These are phyloP conservation scores for Malthinus flaveolus DNA, from an alignment of 2,888 invertebrate species.

Conservation along the genomic window DNA sequence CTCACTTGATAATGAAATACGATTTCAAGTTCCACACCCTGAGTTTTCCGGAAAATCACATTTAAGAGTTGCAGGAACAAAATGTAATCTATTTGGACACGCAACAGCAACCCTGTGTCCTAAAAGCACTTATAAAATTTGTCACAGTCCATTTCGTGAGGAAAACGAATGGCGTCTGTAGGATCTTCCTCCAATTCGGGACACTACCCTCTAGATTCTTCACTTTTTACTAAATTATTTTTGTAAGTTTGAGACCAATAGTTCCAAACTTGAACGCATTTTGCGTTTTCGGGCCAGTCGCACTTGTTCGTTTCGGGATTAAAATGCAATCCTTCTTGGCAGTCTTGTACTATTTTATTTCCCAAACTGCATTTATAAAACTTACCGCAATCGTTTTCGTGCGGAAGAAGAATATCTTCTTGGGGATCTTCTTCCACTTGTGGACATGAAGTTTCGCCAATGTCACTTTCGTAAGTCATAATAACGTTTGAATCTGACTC, in stretches of 20 bases:
- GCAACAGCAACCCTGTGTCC: slow-evolving; percentile 19
- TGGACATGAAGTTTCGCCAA: background rate
- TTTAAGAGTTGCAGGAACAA: slow-evolving; percentile 23
- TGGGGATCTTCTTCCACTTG: background rate
- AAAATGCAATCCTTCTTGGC: background rate
- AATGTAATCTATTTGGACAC: slow-evolving; percentile 31
- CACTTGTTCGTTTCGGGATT: background rate
- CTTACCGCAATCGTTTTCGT: background rate
- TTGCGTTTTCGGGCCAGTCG: slow-evolving; percentile 6
- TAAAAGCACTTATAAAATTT: slow-evolving; percentile 31
- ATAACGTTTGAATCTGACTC: too few relatives aligned
- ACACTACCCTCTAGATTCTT: background rate
- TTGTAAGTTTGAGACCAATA: background rate
- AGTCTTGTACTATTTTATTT: background rate
- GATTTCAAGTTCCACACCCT: slow-evolving; percentile 14
- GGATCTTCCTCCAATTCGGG: background rate
- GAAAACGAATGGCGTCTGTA: slow-evolving; percentile 2
- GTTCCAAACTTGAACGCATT: background rate
- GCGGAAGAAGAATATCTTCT: background rate
- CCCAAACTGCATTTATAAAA: background rate
- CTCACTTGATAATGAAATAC: background rate
- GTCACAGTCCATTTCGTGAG: slow-evolving; percentile 28
- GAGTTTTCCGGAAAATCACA: slow-evolving; percentile 33
- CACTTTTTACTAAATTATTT: background rate
- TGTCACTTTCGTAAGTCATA: too few relatives aligned